A percentile compares a stretch with the other conserved stretches of the same genome.
Conservation (phyloP, 2,888 invertebrate genomes). For the Deilephila porcellus region DNA sequence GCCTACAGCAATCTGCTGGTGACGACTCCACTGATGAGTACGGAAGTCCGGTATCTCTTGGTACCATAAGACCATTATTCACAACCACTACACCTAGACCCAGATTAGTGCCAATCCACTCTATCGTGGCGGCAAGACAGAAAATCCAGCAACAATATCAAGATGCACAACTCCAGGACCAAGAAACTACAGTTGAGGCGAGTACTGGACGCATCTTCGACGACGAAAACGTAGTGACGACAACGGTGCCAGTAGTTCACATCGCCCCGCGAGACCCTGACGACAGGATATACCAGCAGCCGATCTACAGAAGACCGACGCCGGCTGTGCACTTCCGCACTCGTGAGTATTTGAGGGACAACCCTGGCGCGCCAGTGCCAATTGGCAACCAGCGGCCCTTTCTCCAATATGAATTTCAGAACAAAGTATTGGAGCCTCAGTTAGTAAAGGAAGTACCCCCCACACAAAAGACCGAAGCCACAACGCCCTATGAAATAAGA, state of each 20-base stretch:
- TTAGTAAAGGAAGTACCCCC: slow-evolving; percentile 63
- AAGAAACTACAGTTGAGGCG: slow-evolving; percentile 79
- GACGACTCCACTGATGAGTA: slow-evolving; percentile 89
- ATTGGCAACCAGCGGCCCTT: slow-evolving; percentile 82
- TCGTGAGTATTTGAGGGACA: slow-evolving; percentile 78
- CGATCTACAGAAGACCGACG: slow-evolving; percentile 67
- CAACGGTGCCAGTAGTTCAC: slow-evolving; percentile 83
- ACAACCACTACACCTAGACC: slow-evolving; percentile 86
- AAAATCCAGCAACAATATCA: slow-evolving; percentile 78
- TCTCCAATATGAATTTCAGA: slow-evolving; percentile 78
- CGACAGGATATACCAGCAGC: slow-evolving; percentile 72
- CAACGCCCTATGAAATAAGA: slow-evolving; percentile 68
- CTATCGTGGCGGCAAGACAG: slow-evolving; percentile 78
- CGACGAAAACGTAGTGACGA: slow-evolving; percentile 77
- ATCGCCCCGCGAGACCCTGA: slow-evolving; percentile 72
- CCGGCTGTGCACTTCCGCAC: slow-evolving; percentile 75
- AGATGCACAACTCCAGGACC: slow-evolving; percentile 65
- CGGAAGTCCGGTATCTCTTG: slow-evolving; percentile 86
- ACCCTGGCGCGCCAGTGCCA: slow-evolving; percentile 77
- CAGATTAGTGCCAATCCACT: slow-evolving; percentile 81
- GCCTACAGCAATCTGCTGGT: slow-evolving; percentile 84
- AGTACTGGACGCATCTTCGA: slow-evolving; percentile 82
- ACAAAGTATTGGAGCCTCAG: slow-evolving; percentile 78
- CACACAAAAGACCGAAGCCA: slow-evolving; percentile 61
- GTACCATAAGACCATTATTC: slow-evolving; percentile 87